phyloP scores from a whole-genome alignment of 2,113 vertebrate genomes.

The Desmodus rotundus region DNA sequence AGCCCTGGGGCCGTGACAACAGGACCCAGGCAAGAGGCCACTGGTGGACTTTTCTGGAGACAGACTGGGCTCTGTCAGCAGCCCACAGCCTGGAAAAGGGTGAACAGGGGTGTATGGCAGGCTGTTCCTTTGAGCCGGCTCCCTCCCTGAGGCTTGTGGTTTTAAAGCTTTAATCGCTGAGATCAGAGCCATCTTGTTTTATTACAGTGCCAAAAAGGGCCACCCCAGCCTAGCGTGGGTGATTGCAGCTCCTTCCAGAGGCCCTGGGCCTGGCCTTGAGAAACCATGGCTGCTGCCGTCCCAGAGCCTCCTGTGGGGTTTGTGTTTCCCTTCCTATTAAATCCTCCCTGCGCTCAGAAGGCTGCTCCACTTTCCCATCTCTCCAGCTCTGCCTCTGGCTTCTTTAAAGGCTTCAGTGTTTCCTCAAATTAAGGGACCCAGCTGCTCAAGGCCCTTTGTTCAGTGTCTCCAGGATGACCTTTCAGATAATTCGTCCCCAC shows the following conservation, averaged over 20 bases:
- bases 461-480: constrained; percentile 80
- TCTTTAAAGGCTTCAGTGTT: constrained; percentile 76
- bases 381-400: constrained; percentile 68
- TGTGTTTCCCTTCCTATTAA: constrained; percentile 77
- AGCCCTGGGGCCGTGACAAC: constrained; percentile 71
- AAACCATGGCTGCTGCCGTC: constrained; percentile 41
- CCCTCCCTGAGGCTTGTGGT: constrained; percentile 77
- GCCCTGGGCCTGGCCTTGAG: constrained; percentile 71
- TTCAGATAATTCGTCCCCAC: constrained; percentile 80
- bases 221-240: constrained; percentile 67
- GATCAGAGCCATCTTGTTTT: constrained; percentile 81
- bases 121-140: constrained; percentile 71
- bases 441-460: constrained; percentile 78
- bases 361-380: constrained; percentile 60
- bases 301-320: constrained; percentile 49
- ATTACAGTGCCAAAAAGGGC: constrained; percentile 78
- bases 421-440: constrained; percentile 76
- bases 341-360: constrained; percentile 70
- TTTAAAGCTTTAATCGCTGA: constrained; percentile 81
- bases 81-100: constrained; percentile 73
- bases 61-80: constrained; percentile 81
- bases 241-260: constrained; percentile 75
- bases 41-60: constrained; percentile 78
- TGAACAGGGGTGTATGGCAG: constrained; percentile 71
- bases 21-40: constrained; percentile 67